Base-by-base conservation (phyloP, 1,140 invertebrate species). In the Bilobella aurantiaca region DNA sequence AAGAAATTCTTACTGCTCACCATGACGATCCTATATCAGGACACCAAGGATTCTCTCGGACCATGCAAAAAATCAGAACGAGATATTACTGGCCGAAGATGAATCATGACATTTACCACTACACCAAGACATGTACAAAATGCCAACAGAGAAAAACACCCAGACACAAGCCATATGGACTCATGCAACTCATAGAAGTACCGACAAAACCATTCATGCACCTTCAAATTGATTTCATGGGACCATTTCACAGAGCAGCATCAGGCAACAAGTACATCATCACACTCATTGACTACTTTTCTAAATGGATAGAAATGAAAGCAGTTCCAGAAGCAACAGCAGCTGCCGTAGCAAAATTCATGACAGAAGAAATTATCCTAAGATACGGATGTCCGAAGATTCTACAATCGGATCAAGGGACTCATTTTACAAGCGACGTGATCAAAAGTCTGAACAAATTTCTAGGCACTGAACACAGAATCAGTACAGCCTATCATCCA, bases 331-430 rank as follows among this genome's bases (percentile, higher is more conserved):
- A 46, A 2, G 37, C 56, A 0, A 47, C 1, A 1, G 14, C 61
- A n/a, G 32, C 31, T 1, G 23, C 49, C 8, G 23, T 58, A 5
- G 53, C 62, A 42, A 63, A 63, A 31, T 67, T 67, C 53, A 16
- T 67, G 0, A 53, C 63, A 12, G 34, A 67, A 3, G 16, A 67
- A 42, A 64, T 67, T 5, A 63, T 67, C 1, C 29, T 27, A 1
- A 27, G n/a, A 2, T 37, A 31, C 23, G 66, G 66, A 3, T n/a
- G 63, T 1, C 66, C 66, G 2, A 60, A 58, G 32, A 32, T 30
- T 1, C 2, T 66, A 14, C 30, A 32, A n/a, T 28, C 18, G 1
- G 65, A 66, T 21, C 28, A 23, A n/a, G 65, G 21, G 1, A 57
- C 46, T 0, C 29, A 32, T n/a, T 62, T 62, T 58, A 25, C 14